A percentile compares a stretch with the other conserved stretches of the same genome.
These are phyloP conservation scores for Aspidapion aeneum DNA, from an alignment of 2,888 invertebrate species.

Conservation along the genomic window DNA sequence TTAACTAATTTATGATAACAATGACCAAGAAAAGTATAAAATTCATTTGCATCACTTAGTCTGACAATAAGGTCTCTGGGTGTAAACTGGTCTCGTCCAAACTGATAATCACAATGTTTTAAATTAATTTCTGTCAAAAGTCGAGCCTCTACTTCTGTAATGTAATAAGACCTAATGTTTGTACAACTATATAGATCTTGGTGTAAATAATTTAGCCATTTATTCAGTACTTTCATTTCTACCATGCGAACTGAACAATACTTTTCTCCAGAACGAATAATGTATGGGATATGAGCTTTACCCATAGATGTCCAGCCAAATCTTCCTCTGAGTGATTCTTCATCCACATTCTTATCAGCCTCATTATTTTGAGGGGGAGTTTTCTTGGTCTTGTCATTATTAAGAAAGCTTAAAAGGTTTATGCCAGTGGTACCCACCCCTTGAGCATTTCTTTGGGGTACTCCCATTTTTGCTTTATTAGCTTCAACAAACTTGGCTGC, in stretches of 20 bases:
- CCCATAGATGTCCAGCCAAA: conserved; percentile 92
- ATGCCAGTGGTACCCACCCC: conserved; percentile 49
- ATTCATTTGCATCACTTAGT: conserved; percentile 82
- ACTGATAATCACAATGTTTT: conserved; percentile 88
- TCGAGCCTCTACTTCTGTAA: conserved; percentile 86
- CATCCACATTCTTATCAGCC: conserved; percentile 52
- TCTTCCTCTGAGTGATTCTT: conserved; percentile 73
- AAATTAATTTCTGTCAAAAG: conserved; percentile 90
- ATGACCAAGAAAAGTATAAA: conserved; percentile 86
- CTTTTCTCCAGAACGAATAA: conserved; percentile 77
- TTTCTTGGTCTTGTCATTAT: conserved; percentile 37
- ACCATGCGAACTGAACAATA: conserved; percentile 95
- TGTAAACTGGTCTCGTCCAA: conserved; percentile 83
- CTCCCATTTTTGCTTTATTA: conserved; percentile 51
- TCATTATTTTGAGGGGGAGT: conserved; percentile 46
- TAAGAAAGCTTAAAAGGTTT: conserved; percentile 61
- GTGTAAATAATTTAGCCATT: conserved; percentile 84
- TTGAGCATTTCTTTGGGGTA: conserved; percentile 39
- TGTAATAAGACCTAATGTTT: conserved; percentile 88
- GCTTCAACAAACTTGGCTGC: conserved; percentile 82
- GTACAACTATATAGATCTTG: conserved; percentile 89
- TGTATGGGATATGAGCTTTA: conserved; percentile 83
- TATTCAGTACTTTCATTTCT: conserved; percentile 84
- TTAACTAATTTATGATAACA: conserved; percentile 81
- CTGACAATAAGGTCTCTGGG: conserved; percentile 88